A percentile compares a stretch with the other conserved stretches of the same genome.
phyloP scores from a whole-genome alignment of 1,140 invertebrate genomes.

The Achatina immaculata region DNA sequence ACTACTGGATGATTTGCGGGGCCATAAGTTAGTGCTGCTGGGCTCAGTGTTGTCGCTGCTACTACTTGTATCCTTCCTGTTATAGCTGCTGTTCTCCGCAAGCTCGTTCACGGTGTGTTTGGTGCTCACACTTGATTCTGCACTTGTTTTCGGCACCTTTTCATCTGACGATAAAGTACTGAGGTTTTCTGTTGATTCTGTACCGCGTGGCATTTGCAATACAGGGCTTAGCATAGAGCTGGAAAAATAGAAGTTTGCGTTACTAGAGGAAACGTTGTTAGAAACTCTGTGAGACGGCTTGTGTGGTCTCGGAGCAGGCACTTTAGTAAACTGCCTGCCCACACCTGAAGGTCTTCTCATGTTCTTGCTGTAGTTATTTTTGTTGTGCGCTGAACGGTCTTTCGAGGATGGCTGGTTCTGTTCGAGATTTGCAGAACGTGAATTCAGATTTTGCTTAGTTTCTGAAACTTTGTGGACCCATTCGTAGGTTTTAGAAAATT shows the following conservation, averaged over 20 bases:
- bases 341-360: too few relatives aligned
- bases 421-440: too few relatives aligned
- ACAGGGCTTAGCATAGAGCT: background rate
- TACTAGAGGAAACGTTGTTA: background rate
- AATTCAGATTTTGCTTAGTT: too few relatives aligned
- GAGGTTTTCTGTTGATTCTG: background rate
- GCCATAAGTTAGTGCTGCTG: background rate
- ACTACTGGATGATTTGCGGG: too few relatives aligned
- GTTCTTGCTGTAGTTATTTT: too few relatives aligned
- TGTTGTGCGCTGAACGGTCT: too few relatives aligned
- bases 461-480: too few relatives aligned
- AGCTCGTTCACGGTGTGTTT: too few relatives aligned
- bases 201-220: background rate
- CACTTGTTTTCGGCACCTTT: background rate
- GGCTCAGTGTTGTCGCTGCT: background rate
- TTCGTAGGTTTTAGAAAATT: too few relatives aligned
- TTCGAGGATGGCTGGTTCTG: too few relatives aligned
- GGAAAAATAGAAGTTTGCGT: slow-evolving; percentile 4
- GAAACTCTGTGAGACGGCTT: too few relatives aligned
- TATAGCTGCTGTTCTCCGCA: background rate
- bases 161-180: background rate
- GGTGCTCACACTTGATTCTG: background rate
- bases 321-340: too few relatives aligned
- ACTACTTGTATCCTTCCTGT: background rate
- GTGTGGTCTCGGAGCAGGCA: background rate